Evolutionary conservation across 2,113 vertebrate genomes (phyloP), one percentile per base, ranked within the genome.

Genomic region (Glaucidium brasilianum): DNA sequence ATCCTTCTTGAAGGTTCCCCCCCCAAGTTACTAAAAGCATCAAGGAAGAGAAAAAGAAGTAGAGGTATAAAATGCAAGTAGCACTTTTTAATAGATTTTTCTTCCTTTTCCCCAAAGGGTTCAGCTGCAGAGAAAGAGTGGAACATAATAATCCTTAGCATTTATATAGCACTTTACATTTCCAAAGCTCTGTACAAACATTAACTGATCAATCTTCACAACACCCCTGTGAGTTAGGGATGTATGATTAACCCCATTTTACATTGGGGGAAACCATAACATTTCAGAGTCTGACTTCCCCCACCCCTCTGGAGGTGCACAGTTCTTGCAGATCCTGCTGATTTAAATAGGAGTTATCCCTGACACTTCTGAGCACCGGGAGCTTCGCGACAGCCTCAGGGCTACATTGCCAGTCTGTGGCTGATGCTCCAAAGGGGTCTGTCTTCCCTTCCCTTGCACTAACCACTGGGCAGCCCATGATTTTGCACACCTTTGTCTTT

Each of bases 111-210:
- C 96, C 94, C 77, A 91, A 97, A 97, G 95, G 91, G 84, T 96
- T 97, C 91, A 96, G 91, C 97, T 88, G 94, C 95, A 96, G 92
- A 94, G 94, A 96, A 97, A 97, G 95, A 97, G 94, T 96, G 94
- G 94, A 96, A 97, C 96, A 97, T 97, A 97, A 97, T 97, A 96
- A 97, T 97, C 96, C 94, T 96, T 95, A 96, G 95, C 97, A 96
- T 96, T 97, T 97, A 97, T 94, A 95, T 92, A 96, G 96, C 94
- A 97, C 97, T 97, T 97, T 96, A 97, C 96, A 97, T 97, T 97
- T 97, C 95, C 94, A 96, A 96, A 96, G 95, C 95, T 97, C 94
- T 94, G 96, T 96, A 94, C 94, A 97, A 97, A 97, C 96, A 97
- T 97, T 97, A 97, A 96, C 92, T 97, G 96, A 97, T 97, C 95